phyloP scores from a whole-genome alignment of 2,888 invertebrate species.

The Cheilosia vernalis region DNA sequence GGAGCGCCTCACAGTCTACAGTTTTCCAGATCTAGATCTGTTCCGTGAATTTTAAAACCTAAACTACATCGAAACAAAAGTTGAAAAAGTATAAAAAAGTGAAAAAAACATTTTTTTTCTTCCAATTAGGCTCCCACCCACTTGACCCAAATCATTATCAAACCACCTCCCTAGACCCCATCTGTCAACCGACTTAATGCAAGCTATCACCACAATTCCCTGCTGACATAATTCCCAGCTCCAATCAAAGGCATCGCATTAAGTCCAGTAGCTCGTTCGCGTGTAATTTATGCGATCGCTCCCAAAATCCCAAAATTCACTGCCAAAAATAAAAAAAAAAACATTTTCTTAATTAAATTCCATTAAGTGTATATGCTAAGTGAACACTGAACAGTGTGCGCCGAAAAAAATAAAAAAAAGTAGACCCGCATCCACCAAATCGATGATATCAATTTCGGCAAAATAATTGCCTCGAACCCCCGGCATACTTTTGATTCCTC shows the following conservation, averaged over 20 bases:
- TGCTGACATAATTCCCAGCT: conserved; percentile 24
- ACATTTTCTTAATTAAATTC: conserved; percentile 70
- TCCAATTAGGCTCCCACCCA: no score
- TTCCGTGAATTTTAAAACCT: no score
- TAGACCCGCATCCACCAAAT: conserved; percentile 44
- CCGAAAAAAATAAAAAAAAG: conserved; percentile 20
- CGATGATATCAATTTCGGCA: conserved; percentile 74
- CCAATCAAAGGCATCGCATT: conserved; percentile 23
- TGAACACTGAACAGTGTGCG: conserved; percentile 20
- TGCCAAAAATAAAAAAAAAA: conserved; percentile 2
- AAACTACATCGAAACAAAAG: no score
- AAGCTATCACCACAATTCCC: conserved; percentile 1
- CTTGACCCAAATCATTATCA: no score
- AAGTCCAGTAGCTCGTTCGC: conserved; percentile 58
- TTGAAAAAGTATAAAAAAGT: no score
- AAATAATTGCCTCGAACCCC: conserved; percentile 70
- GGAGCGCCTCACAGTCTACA: no score
- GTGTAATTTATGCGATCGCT: conserved; percentile 53
- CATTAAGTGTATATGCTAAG: conserved; percentile 71
- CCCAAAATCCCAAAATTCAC: conserved; percentile 21
- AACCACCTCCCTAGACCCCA: no score
- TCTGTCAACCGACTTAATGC: conserved; percentile 6
- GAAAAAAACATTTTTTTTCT: no score
- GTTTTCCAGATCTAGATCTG: no score
- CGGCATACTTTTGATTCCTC: not conserved